A percentile compares a stretch with the other conserved stretches of the same genome.
phyloP scores from a whole-genome alignment of 2,113 vertebrate species.

The Enhydra lutris region DNA sequence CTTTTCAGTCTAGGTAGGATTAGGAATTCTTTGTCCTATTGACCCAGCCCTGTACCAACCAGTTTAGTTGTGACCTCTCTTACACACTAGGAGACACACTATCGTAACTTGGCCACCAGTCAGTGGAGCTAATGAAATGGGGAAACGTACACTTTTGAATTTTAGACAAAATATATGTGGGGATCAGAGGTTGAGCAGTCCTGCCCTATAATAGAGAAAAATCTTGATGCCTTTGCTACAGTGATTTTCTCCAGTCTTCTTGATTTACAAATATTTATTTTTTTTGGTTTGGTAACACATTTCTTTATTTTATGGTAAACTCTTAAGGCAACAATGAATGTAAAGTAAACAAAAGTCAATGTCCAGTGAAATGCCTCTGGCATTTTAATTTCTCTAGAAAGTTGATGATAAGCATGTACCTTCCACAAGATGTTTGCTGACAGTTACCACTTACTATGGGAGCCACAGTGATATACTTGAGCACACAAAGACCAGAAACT shows the following conservation, averaged over 20 bases:
- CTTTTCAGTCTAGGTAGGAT: background rate
- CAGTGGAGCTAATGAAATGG: background rate
- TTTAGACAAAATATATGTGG: background rate
- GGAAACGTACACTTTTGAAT: background rate
- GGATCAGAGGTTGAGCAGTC: background rate
- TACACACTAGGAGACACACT: background rate
- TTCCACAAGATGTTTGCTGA: background rate
- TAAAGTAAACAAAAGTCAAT: background rate
- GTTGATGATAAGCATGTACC: background rate
- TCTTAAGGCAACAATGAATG: background rate
- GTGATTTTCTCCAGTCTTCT: background rate
- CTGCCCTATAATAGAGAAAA: background rate
- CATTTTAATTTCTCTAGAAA: background rate
- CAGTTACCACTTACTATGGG: background rate
- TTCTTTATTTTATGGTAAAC: background rate
- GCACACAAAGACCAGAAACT: background rate
- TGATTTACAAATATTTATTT: background rate
- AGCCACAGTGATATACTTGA: background rate
- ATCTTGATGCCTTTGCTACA: background rate
- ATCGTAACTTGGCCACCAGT: background rate
- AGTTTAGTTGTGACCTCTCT: background rate
- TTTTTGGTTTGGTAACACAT: background rate
- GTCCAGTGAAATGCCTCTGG: background rate
- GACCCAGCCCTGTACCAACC: rapidly evolving
- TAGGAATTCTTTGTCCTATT: background rate